A percentile compares a stretch with the other conserved stretches of the same genome.
Conservation (phyloP, 2,797 vertebrate genomes). For the Helicolenus hilgendorfi region DNA sequence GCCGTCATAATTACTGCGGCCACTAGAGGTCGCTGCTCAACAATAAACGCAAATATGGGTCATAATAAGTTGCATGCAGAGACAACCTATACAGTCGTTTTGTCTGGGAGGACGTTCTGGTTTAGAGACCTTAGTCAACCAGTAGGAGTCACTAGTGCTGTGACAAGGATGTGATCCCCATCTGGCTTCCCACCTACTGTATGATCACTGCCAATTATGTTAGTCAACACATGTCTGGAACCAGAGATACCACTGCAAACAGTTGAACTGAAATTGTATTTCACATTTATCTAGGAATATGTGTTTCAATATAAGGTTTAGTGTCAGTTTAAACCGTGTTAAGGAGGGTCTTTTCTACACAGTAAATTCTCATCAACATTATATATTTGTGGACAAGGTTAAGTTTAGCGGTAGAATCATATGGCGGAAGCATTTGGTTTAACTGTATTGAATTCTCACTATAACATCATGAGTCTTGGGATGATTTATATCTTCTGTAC, state of each 20-base stretch:
- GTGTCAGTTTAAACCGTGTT: neutral
- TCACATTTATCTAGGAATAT: neutral
- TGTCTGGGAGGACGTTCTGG: neutral
- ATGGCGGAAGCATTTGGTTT: neutral
- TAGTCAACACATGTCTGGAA: neutral
- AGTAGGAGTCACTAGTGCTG: neutral
- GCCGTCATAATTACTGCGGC: neutral
- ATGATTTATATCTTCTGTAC: conserved; percentile 9
- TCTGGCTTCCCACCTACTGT: neutral
- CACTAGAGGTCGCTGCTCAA: no score
- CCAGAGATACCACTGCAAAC: neutral
- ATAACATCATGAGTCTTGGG: neutral
- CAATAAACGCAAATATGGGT: no score
- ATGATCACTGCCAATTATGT: neutral
- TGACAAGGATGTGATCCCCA: neutral
- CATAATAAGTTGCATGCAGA: neutral
- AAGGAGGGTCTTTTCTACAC: no score
- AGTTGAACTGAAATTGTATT: neutral
- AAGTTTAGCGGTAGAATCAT: neutral
- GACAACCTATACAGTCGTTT: neutral
- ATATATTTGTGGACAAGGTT: neutral
- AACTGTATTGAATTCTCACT: neutral
- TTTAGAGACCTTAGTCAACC: neutral
- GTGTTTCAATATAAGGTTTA: neutral
- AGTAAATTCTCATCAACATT: neutral